These are phyloP conservation scores for Drosophila antonietae DNA, from an alignment of 2,888 invertebrate species.

Conservation along the genomic window DNA sequence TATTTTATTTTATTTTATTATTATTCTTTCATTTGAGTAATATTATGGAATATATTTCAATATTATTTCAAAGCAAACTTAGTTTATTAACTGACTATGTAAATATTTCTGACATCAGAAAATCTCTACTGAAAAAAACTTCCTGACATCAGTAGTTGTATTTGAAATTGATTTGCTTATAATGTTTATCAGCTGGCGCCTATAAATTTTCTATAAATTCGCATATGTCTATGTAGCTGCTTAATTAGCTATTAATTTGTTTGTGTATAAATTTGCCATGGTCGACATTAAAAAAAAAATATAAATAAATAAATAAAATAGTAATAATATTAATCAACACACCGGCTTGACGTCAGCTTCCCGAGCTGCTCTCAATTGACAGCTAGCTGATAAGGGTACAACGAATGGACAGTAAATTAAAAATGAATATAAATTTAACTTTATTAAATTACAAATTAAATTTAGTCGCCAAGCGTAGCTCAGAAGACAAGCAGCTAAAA, in stretches of 20 bases:
- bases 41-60: background rate
- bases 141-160: constrained; percentile 3
- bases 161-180: constrained; percentile 19
- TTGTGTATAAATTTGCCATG: constrained; percentile 39
- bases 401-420: background rate
- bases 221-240: background rate
- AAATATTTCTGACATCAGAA: background rate
- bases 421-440: background rate
- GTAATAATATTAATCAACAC: background rate
- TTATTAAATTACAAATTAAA: background rate
- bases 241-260: constrained; percentile 37
- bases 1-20: too few species aligned
- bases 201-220: background rate
- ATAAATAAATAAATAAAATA: background rate
- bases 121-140: constrained; percentile 3
- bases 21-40: too few species aligned
- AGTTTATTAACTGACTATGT: background rate
- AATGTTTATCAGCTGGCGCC: constrained; percentile 23
- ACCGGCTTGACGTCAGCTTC: constrained; percentile 42
- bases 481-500: background rate
- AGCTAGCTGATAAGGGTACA: constrained; percentile 40
- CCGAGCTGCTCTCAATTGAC: constrained; percentile 31
- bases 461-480: constrained; percentile 37
- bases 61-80: background rate
- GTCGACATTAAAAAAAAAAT: constrained; percentile 37